Conservation (phyloP, 2,113 vertebrate species). For the Amblyornis subalaris region DNA sequence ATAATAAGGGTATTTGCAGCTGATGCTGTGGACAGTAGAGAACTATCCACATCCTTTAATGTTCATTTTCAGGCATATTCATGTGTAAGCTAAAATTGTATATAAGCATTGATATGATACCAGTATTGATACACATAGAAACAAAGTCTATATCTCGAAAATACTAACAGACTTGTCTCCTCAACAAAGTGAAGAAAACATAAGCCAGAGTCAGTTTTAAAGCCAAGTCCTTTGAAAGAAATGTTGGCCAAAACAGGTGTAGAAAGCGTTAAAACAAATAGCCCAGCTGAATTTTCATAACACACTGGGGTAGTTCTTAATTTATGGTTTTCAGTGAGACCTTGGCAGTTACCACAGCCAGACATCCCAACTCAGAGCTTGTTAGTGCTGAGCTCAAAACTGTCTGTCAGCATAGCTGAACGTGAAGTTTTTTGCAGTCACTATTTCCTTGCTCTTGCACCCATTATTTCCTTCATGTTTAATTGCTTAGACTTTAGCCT, state of each 20-base stretch:
- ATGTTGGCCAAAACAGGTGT: background rate
- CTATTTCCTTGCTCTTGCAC: background rate
- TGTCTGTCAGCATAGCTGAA: background rate
- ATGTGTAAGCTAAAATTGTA: background rate
- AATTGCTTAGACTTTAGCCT: background rate
- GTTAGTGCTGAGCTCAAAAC: background rate
- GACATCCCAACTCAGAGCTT: background rate
- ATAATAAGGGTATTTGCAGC: background rate
- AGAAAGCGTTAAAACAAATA: conserved; percentile 14
- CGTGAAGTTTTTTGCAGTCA: background rate
- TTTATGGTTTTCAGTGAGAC: background rate
- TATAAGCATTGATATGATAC: background rate
- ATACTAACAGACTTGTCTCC: background rate
- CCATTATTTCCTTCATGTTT: background rate
- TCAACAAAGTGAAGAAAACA: background rate
- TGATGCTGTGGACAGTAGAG: background rate
- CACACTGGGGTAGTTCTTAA: background rate
- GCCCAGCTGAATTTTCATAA: conserved; percentile 27
- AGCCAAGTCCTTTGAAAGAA: background rate
- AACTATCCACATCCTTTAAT: background rate
- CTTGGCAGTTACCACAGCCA: background rate
- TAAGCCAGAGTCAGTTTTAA: background rate
- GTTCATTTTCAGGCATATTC: background rate
- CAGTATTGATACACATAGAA: background rate
- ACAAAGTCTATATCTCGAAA: background rate